phyloP scores from a whole-genome alignment of 2,113 vertebrate species.

The Thomomys bottae region DNA sequence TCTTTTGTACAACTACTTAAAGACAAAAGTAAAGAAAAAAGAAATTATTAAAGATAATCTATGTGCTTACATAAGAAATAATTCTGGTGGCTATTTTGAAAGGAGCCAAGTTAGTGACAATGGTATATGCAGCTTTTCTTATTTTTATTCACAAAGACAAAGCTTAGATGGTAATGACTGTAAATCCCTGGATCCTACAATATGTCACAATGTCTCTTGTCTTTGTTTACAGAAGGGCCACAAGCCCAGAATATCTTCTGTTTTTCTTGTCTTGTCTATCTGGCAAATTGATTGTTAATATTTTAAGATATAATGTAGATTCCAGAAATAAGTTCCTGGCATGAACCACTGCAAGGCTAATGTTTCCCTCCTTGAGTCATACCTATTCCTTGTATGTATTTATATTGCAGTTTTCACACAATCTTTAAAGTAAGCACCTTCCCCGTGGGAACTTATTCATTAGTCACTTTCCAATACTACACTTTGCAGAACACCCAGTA shows the following conservation, averaged over 20 bases:
- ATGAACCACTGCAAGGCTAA: background rate
- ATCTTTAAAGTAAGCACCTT: background rate
- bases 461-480: background rate
- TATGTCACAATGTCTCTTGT: background rate
- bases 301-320: conserved; percentile 1
- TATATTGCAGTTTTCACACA: background rate
- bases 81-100: conserved; percentile 22
- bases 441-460: background rate
- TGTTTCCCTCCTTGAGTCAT: conserved; percentile 4
- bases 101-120: conserved; percentile 44
- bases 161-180: background rate
- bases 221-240: background rate
- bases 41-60: conserved; percentile 28
- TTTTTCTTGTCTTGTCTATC: background rate
- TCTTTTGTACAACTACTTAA: too few species aligned
- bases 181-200: background rate
- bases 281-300: background rate
- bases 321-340: background rate
- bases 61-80: background rate
- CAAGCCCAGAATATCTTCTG: background rate
- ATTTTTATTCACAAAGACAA: conserved; percentile 38
- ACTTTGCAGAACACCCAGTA: background rate
- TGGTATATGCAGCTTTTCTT: background rate
- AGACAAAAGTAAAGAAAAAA: too few species aligned
- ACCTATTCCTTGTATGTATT: background rate